Percentiles rank a stretch among this genome's conserved stretches.
Evolutionary conservation across 2,888 invertebrate genomes (phyloP).

Genomic region (Scaptomyza flava): DNA sequence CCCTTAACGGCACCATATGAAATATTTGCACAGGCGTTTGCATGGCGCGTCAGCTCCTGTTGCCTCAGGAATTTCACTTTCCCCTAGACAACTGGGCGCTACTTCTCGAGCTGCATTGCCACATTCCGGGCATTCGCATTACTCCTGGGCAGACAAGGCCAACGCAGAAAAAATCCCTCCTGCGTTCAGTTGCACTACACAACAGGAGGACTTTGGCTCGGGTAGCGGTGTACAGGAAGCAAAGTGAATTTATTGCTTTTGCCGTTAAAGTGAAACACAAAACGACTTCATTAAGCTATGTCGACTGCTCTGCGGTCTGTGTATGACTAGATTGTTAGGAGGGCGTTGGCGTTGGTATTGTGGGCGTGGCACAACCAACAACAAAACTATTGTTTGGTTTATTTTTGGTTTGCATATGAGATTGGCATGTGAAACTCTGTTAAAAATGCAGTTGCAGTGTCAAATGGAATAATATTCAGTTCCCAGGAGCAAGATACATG

Average conservation of each 20-base stretch:
- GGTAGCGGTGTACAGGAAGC: slow-evolving; percentile 2
- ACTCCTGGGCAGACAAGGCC: slow-evolving; percentile 48
- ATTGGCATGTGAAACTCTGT: slow-evolving; percentile 1
- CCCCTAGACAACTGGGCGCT: slow-evolving; percentile 39
- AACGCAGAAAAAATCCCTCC: slow-evolving; percentile 18
- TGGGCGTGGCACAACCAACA: slow-evolving; percentile 23
- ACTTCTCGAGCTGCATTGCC: slow-evolving; percentile 32
- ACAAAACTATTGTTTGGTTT: slow-evolving; percentile 2
- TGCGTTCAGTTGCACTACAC: slow-evolving; percentile 39
- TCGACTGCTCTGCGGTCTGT: slow-evolving; percentile 45
- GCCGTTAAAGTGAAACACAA: slow-evolving; percentile 73
- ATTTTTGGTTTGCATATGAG: slow-evolving; percentile 4
- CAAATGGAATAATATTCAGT: background rate
- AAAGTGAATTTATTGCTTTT: slow-evolving; percentile 73
- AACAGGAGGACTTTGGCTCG: slow-evolving; percentile 15
- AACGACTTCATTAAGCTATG: slow-evolving; percentile 79
- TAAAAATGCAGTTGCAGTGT: background rate
- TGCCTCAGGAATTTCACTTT: slow-evolving; percentile 71
- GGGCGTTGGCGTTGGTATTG: background rate
- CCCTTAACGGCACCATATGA: slow-evolving; percentile 48
- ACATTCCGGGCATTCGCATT: slow-evolving; percentile 61
- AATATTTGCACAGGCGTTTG: slow-evolving; percentile 57
- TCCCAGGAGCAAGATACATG: background rate
- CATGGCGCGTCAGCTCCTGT: slow-evolving; percentile 33
- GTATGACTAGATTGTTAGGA: slow-evolving; percentile 11